phyloP scores from a whole-genome alignment of 2,113 vertebrate genomes.

The Pelecanoides urinatrix region DNA sequence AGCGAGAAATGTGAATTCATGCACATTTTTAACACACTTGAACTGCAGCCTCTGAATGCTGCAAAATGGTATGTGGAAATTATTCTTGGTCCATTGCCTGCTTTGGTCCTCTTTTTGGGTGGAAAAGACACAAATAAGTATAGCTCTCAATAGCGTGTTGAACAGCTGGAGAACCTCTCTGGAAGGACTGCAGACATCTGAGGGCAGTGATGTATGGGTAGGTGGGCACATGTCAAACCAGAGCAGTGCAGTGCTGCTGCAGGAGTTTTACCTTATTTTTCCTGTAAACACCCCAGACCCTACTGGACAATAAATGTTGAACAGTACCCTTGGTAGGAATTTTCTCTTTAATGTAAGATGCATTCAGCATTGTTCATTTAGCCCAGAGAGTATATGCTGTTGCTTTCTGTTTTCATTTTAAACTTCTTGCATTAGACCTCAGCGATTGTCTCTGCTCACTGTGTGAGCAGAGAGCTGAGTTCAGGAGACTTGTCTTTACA shows the following conservation, averaged over 20 bases:
- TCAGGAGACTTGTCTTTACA: not conserved
- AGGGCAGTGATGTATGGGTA: not conserved
- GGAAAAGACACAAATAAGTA: not conserved
- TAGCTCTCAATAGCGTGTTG: not conserved
- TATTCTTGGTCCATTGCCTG: not conserved
- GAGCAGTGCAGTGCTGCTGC: not conserved
- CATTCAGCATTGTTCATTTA: not conserved
- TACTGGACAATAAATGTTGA: not conserved
- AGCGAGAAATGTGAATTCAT: not conserved
- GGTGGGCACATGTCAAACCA: not conserved
- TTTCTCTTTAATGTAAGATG: not conserved
- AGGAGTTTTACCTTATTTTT: not conserved
- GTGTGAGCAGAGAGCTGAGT: not conserved
- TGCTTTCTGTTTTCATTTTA: not conserved
- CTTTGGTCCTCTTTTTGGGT: not conserved
- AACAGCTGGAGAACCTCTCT: not conserved
- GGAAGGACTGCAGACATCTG: not conserved
- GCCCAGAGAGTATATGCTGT: not conserved
- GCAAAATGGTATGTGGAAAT: not conserved
- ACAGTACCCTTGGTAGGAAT: not conserved
- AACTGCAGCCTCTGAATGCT: not conserved
- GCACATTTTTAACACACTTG: not conserved
- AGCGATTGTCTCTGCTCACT: not conserved
- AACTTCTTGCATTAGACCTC: not conserved
- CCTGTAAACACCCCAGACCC: not conserved